Base-by-base conservation (phyloP, 2,888 invertebrate species). In the Hypselothyrea guttata region DNA sequence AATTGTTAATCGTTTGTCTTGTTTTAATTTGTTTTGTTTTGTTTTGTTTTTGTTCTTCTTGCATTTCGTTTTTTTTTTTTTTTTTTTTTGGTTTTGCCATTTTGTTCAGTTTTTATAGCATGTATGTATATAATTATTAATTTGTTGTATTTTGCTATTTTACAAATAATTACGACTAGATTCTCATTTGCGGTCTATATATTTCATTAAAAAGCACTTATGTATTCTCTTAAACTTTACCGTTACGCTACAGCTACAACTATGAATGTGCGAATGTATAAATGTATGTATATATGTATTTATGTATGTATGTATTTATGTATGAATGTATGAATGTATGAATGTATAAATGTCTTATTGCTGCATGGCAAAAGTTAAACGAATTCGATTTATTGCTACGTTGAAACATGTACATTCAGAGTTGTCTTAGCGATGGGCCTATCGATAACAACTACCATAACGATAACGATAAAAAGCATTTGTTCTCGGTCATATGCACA, bases 151-250 rank as follows among this genome's bases (percentile, higher is more conserved):
- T 62, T 48, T 71, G 44, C 64, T 70, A 40, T 11, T 13, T 27
- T 18, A 45, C 38, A 38, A 11, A n/a, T 38, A 9, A 9, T 16
- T 38, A 16, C 18, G 16, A 18, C 38, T 16, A 38, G 16, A 38
- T 16, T 22, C 22, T 22, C 22, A 38, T 38, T 76, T 73, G 76
- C 81, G 57, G 76, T 71, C 81, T 83, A 76, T 78, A 76, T 83
- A 83, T 76, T 76, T 53, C 72, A 57, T 75, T 83, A 78, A 78
- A 78, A 78, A 78, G 78, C 78, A 78, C 78, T 78, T 78, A 78
- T 83, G 83, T 83, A 78, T 72, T 41, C 64, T 41, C 64, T 71
- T 71, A 71, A 62, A 28, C 55, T 41, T 28, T 35, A 62, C 49
- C 18, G 30, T 52, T 57, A 71, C 66, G 15, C 58, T 64, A 52